Conservation (phyloP, 2,113 vertebrate species). For the Ceyx cyanopectus region DNA sequence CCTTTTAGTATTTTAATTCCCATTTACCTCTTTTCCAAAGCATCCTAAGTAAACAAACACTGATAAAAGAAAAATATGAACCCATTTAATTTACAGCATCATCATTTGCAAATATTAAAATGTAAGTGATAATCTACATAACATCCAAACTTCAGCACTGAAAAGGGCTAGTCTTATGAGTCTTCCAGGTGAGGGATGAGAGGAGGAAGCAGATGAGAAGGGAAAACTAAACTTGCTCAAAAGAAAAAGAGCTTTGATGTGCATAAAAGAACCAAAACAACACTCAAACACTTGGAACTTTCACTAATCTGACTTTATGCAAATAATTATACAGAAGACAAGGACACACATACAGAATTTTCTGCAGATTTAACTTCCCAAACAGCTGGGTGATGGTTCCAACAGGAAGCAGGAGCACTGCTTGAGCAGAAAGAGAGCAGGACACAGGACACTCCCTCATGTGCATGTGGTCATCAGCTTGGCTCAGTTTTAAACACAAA, state of each 20-base stretch:
- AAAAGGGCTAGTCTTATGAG: neutral
- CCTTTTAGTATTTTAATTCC: neutral
- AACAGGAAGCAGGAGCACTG: neutral
- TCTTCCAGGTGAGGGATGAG: neutral
- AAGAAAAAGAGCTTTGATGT: neutral
- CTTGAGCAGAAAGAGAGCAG: neutral
- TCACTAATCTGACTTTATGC: neutral
- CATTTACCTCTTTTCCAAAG: neutral
- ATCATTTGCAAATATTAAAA: conserved; percentile 28
- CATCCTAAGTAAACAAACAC: conserved; percentile 14
- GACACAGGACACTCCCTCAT: neutral
- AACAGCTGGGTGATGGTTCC: neutral
- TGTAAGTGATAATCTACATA: neutral
- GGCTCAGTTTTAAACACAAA: neutral
- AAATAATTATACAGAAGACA: neutral
- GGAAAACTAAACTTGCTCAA: neutral
- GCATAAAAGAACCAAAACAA: neutral
- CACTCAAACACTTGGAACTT: neutral
- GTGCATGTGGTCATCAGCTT: neutral
- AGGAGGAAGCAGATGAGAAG: neutral
- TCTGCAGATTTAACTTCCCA: neutral
- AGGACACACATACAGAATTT: neutral
- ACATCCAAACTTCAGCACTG: neutral
- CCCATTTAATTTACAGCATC: neutral
- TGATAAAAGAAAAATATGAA: neutral